Evolutionary conservation across 2,888 invertebrate species (phyloP).

Genomic region (Drosophila nr. perissopoda): DNA sequence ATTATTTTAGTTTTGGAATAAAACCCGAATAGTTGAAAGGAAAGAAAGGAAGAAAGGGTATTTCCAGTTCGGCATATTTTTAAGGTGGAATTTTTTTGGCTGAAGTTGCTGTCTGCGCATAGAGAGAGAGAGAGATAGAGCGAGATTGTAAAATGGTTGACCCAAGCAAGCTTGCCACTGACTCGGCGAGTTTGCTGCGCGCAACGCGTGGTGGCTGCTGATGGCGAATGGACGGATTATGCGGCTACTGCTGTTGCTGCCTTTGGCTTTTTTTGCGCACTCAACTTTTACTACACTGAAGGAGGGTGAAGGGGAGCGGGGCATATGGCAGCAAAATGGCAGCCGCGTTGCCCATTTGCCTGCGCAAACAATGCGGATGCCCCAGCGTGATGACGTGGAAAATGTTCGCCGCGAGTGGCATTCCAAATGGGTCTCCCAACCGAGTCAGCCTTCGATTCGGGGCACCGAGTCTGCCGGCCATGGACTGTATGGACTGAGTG

Average conservation of each 20-base stretch:
- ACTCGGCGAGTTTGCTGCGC: slow-evolving; percentile 48
- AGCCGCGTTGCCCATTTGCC: slow-evolving; percentile 42
- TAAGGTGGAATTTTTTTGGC: background rate
- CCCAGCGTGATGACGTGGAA: slow-evolving; percentile 74
- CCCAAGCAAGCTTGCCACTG: slow-evolving; percentile 46
- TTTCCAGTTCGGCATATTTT: background rate
- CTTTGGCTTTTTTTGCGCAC: slow-evolving; percentile 16
- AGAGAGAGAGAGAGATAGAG: background rate
- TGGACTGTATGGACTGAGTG: slow-evolving; percentile 15
- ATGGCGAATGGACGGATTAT: slow-evolving; percentile 43
- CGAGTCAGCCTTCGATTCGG: slow-evolving; percentile 28
- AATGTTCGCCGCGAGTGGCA: slow-evolving; percentile 56
- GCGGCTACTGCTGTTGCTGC: slow-evolving; percentile 15
- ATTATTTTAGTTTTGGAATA: background rate
- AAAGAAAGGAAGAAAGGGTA: background rate
- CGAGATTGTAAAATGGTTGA: slow-evolving; percentile 42
- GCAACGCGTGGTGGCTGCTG: slow-evolving; percentile 40
- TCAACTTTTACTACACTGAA: background rate
- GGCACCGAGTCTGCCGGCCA: slow-evolving; percentile 1
- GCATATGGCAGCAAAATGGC: background rate
- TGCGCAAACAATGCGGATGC: slow-evolving; percentile 66
- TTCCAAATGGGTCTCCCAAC: slow-evolving; percentile 29
- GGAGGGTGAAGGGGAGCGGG: background rate
- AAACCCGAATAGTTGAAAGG: background rate
- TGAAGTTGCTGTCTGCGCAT: slow-evolving; percentile 23